A percentile compares a stretch with the other conserved stretches of the same genome.
Evolutionary conservation across 2,888 invertebrate species (phyloP).

Genomic region (Girardia tigrina): DNA sequence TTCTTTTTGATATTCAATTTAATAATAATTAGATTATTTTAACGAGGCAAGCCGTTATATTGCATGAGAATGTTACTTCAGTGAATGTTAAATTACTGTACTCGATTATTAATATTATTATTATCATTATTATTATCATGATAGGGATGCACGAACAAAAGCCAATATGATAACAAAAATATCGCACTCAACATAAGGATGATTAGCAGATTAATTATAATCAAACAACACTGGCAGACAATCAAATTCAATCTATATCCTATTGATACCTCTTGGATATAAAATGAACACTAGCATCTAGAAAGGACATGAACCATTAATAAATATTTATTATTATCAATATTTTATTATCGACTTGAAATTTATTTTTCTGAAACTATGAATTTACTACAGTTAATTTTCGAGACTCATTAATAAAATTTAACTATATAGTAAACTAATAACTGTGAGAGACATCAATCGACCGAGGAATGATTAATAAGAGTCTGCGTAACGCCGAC

Average conservation of each 20-base stretch:
- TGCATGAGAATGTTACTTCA: conserved; percentile 11
- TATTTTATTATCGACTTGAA: no score
- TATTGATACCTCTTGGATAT: conserved; percentile 16
- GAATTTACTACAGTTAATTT: no score
- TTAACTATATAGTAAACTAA: no score
- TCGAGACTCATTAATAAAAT: no score
- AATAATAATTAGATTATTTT: background rate
- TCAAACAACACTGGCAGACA: background rate
- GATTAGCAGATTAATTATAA: conserved; percentile 7
- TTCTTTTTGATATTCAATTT: background rate
- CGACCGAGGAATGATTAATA: no score
- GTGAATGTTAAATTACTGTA: background rate
- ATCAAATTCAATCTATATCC: conserved; percentile 13
- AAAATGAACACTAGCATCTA: conserved; percentile 8
- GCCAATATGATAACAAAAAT: no score
- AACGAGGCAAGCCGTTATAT: conserved; percentile 7
- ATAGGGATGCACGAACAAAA: conserved; percentile 21
- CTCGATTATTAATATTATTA: no score
- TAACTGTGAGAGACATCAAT: no score
- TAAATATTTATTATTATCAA: no score
- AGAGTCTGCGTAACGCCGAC: no score
- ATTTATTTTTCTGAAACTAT: no score
- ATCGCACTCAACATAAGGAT: background rate
- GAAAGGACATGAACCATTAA: conserved; percentile 10
- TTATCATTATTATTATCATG: no score